A percentile compares a stretch with the other conserved stretches of the same genome.
phyloP scores from a whole-genome alignment of 2,797 vertebrate genomes.

The Holocentrus rufus region DNA sequence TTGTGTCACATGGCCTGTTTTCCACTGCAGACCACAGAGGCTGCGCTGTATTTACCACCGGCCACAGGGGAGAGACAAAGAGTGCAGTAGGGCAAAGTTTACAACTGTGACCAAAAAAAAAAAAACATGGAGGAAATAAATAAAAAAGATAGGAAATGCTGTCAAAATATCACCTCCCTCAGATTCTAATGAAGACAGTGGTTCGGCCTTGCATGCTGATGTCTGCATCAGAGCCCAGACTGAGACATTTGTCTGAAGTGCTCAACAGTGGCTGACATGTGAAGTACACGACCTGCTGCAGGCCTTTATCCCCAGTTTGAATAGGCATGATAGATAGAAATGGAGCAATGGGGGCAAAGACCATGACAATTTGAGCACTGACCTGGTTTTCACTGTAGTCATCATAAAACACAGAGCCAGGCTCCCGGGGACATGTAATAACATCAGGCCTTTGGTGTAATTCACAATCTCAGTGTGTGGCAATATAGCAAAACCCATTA shows the following conservation, averaged over 20 bases:
- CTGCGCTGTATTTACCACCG: conserved; percentile 32
- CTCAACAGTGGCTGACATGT: conserved; percentile 35
- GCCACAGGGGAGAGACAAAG: neutral
- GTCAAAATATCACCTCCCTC: conserved; percentile 20
- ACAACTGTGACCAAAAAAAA: neutral
- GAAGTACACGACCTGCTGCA: conserved; percentile 65
- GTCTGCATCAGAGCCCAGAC: conserved; percentile 17
- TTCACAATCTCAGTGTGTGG: conserved; percentile 76
- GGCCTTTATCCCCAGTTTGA: conserved; percentile 72
- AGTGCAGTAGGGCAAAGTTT: conserved; percentile 7
- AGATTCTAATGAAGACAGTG: conserved; percentile 21
- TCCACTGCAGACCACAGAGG: conserved; percentile 32
- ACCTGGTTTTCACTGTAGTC: conserved; percentile 81
- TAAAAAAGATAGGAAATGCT: neutral
- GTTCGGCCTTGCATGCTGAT: neutral
- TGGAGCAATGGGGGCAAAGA: conserved; percentile 71
- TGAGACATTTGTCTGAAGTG: conserved; percentile 47
- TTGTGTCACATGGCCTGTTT: conserved; percentile 36
- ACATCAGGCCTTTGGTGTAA: conserved; percentile 78
- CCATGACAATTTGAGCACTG: conserved; percentile 77
- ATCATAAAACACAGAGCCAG: conserved; percentile 79
- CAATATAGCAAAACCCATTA: conserved; percentile 79
- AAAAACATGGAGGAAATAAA: no score
- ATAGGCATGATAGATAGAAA: conserved; percentile 75
- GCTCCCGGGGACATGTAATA: conserved; percentile 76